phyloP scores from a whole-genome alignment of 1,140 invertebrate species.

The Oedothorax gibbosus region DNA sequence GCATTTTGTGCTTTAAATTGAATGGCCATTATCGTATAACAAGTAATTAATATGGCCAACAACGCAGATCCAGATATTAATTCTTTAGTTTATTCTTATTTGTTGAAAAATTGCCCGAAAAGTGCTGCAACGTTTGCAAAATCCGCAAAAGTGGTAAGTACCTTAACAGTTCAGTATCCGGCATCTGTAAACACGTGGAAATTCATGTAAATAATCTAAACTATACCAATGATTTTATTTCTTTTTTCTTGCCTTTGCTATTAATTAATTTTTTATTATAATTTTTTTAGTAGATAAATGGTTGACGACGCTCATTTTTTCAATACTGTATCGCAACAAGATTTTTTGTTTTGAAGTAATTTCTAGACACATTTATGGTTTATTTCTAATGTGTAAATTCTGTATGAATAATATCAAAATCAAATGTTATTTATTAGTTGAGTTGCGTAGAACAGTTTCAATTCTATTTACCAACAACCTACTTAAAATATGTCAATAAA shows the following conservation, averaged over 20 bases:
- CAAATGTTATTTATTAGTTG: no score
- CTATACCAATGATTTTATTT: background rate
- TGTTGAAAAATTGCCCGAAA: slow-evolving; percentile 12
- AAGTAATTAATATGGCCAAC: slow-evolving; percentile 4
- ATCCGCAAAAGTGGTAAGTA: slow-evolving; percentile 9
- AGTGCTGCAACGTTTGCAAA: slow-evolving; percentile 35
- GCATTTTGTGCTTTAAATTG: no score
- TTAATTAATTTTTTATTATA: background rate
- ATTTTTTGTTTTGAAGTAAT: background rate
- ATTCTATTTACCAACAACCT: no score
- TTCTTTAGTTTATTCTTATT: slow-evolving; percentile 24
- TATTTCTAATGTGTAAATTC: no score
- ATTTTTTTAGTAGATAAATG: background rate
- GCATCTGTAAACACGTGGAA: slow-evolving; percentile 11
- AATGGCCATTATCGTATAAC: no score
- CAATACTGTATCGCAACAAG: background rate
- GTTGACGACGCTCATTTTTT: background rate
- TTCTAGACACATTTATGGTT: no score
- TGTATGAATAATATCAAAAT: no score
- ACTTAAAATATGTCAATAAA: no score
- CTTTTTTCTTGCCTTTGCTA: no score
- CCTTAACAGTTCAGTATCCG: background rate
- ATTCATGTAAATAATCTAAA: background rate
- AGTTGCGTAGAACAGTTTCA: no score
- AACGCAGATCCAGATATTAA: background rate